Evolutionary conservation across 2,113 vertebrate species (phyloP).

Genomic region (Chlorodrepanis virens): DNA sequence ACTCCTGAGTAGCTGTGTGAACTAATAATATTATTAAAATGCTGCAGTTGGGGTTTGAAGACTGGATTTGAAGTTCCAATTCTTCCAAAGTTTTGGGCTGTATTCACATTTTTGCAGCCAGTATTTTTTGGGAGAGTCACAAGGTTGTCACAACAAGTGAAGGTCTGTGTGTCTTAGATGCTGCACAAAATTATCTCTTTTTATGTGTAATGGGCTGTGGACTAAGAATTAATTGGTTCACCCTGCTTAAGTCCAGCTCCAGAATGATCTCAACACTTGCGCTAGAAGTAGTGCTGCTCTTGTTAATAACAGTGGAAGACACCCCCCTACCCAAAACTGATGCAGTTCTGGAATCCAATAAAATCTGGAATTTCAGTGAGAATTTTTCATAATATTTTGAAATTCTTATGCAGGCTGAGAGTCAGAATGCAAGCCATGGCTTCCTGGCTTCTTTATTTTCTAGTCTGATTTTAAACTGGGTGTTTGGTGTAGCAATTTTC

Average conservation of each 20-base stretch:
- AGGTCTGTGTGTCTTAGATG: fast-evolving
- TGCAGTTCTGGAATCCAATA: not conserved
- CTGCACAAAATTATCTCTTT: not conserved
- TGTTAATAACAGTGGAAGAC: not conserved
- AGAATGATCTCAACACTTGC: not conserved
- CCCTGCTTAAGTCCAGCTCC: not conserved
- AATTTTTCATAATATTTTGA: not conserved
- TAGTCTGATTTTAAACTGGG: not conserved
- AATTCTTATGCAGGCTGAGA: not conserved
- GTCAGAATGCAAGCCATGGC: not conserved
- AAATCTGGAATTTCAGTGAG: not conserved
- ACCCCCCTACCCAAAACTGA: not conserved
- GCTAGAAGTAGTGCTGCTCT: not conserved
- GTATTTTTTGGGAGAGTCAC: not conserved
- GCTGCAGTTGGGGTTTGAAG: not conserved
- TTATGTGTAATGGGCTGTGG: not conserved
- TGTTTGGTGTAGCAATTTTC: not conserved
- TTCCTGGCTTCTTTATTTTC: not conserved
- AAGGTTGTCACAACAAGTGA: not conserved
- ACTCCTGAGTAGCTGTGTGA: not conserved
- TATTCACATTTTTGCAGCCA: not conserved
- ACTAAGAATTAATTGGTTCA: not conserved
- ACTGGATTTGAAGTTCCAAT: not conserved
- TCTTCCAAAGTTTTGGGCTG: not conserved
- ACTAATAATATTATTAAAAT: not conserved